Base-by-base conservation (phyloP, 1,140 invertebrate species). In the Drosophila dunni region DNA sequence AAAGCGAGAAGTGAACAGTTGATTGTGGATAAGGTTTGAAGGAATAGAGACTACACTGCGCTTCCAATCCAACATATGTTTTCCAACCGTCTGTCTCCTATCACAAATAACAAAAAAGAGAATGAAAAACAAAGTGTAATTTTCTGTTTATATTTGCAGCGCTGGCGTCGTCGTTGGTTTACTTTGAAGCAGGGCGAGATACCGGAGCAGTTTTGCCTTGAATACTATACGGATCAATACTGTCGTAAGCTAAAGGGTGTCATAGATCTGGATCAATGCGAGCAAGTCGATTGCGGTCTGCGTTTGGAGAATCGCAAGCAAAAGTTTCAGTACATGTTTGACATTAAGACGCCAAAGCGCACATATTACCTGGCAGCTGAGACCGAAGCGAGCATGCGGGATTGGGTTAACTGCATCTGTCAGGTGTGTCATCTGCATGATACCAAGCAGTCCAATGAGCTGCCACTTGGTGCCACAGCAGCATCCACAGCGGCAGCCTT, bases 131-230 rank as follows among this genome's bases (percentile, higher is more conserved):
- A 17, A 9, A 48, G 13, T 76, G 48, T 51, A 73, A 67, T 56
- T 63, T 74, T 72, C 74, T 60, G 33, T 54, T 73, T 74, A 50
- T 71, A 76, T 67, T 94, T 93, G 17, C 92, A 99, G 98, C 96
- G 97, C 94, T 99, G 98, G 98, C 95, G 97, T 91, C 95, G 95
- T 92, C 94, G 98, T 75, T 99, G 97, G 97, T 99, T 99, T 93
- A 96, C 97, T 45, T 93, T 99, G 65, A 95, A 97, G 76, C 96
- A 97, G 89, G 97, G 97, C 70, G 96, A 98, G 90, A 94, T 98
- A 77, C 98, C 98, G 57, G 97, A 96, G 60, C 97, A 98, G 93
- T 99, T 97, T 94, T 96, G 97, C 89, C 94, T 99, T 65, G 97
- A 98, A 90, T 99, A 99, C 93, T 99, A 97, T 93, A 96, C 96